phyloP scores from a whole-genome alignment of 2,888 invertebrate species.

The Norana najaformis region DNA sequence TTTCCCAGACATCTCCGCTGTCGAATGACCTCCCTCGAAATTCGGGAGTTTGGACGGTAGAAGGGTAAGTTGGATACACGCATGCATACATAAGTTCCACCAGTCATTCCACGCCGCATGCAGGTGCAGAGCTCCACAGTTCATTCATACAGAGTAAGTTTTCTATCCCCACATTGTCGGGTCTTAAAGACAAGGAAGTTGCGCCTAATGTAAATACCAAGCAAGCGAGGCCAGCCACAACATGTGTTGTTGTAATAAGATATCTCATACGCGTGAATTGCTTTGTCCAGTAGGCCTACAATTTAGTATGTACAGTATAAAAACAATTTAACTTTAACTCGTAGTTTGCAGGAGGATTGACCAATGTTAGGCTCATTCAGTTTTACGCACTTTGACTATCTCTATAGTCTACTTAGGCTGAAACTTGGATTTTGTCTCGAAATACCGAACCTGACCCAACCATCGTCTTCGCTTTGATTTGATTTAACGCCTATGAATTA shows the following conservation, averaged over 20 bases:
- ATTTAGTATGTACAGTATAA: not conserved
- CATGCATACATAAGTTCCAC: too few species aligned
- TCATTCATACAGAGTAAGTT: not conserved
- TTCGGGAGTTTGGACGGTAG: conserved; percentile 3
- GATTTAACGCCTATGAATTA: not conserved
- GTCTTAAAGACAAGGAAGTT: not conserved
- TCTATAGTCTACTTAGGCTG: not conserved
- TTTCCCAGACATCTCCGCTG: not conserved
- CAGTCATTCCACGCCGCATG: not conserved
- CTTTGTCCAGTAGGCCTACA: too few species aligned
- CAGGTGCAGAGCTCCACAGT: not conserved
- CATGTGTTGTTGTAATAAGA: too few species aligned
- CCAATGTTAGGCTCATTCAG: not conserved
- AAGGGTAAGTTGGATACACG: not conserved
- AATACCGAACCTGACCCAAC: not conserved
- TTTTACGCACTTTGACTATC: not conserved
- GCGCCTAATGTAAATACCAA: fast-evolving
- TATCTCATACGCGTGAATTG: too few species aligned
- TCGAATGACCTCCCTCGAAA: not conserved
- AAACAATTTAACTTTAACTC: not conserved
- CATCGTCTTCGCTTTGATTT: too few species aligned
- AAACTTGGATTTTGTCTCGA: not conserved
- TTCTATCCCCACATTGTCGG: not conserved
- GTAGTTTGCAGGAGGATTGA: not conserved
- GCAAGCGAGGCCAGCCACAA: not conserved